Evolutionary conservation across 2,113 vertebrate genomes (phyloP), one percentile per base, ranked within the genome.

Genomic region (Lamprologus sp.): DNA sequence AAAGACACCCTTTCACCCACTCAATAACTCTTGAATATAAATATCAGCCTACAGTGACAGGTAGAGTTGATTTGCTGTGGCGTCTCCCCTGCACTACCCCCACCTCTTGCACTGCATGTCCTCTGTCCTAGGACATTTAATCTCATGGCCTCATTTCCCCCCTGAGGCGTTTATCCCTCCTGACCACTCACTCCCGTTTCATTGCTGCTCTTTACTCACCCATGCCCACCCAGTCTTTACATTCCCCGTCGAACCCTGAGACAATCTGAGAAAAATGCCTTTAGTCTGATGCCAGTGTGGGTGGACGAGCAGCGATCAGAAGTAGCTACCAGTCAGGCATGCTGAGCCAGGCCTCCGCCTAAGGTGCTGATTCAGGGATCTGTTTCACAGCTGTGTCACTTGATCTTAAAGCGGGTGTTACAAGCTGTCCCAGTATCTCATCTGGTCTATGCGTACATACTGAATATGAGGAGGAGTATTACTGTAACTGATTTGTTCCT

Each of bases 121-220:
- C 91, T 90, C 90, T 96, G 90, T 92, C 91, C 92, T 23, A 73
- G 94, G 92, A 96, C 94, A 96, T 85, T 84, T 96, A 96, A 96
- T 96, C 96, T 93, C 94, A 90, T 89, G 86, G 83, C 88, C 92
- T 84, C 90, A 91, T 96, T 94, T 95, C 83, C 90, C 82, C 83
- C 83, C 60, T 6, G 91, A 93, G 94, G 95, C 94, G 95, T 96
- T 96, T 95, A 96, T 96, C 94, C 95, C 89, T 33, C 31, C 75
- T 87, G 92, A 90, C 94, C 93, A 92, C 90, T 87, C 86, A 42
- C 90, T 95, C 82, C 91, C 79, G 86, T 93, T 91, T 88, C 83
- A 68, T 84, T 87, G 80, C 21, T 33, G 83, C 56, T 86, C 85
- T 86, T 93, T 86, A 80, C 89, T 90, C 82, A 85, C 84, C 60